A percentile compares a stretch with the other conserved stretches of the same genome.
phyloP scores from a whole-genome alignment of 1,140 invertebrate genomes.

The Frieseomelitta varia region DNA sequence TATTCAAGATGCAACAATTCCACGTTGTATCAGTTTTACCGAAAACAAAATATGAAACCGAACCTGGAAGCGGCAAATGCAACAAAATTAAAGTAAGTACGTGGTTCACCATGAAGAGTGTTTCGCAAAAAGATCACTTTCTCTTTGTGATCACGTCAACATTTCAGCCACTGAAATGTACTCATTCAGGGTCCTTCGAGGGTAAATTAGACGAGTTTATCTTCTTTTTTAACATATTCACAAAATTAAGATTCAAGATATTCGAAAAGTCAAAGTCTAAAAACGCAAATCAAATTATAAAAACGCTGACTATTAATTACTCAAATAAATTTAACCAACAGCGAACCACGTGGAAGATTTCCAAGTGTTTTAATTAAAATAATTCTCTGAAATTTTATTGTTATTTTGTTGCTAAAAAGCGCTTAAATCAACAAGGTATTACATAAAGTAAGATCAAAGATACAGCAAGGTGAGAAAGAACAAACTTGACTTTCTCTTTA shows the following conservation, averaged over 20 bases:
- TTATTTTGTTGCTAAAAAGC: background rate
- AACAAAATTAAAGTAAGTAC: background rate
- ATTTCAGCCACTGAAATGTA: background rate
- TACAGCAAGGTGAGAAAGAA: background rate
- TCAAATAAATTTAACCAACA: background rate
- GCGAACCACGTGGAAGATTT: background rate
- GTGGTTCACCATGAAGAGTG: background rate
- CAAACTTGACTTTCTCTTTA: conserved; percentile 37
- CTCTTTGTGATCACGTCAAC: background rate
- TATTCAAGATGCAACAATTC: background rate
- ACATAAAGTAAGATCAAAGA: background rate
- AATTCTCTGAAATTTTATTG: background rate
- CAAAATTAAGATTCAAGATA: background rate
- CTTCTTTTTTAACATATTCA: background rate
- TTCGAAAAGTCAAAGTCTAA: background rate
- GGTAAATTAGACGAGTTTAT: background rate
- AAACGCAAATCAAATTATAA: no score
- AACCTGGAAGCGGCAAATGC: background rate
- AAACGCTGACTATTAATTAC: background rate
- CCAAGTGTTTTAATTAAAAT: background rate
- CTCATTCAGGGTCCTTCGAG: background rate
- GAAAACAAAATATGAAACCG: background rate
- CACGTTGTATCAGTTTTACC: background rate
- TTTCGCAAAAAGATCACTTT: conserved; percentile 26
- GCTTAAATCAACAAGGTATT: background rate